Conservation (phyloP, 2,797 vertebrate species). For the Pipistrellus pipistrellus region DNA sequence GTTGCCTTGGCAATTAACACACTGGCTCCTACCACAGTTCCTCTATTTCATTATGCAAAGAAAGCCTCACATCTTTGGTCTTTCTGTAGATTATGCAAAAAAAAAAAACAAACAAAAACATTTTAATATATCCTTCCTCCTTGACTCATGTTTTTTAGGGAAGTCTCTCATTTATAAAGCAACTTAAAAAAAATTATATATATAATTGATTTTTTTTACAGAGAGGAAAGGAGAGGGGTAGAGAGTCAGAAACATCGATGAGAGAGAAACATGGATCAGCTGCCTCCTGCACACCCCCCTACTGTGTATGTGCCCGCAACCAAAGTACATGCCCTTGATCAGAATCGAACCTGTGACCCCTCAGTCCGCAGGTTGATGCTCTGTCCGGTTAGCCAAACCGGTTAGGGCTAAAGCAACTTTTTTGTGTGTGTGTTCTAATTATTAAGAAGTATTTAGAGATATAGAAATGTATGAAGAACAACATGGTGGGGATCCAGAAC, state of each 20-base stretch:
- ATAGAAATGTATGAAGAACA: neutral
- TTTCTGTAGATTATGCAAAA: slow-evolving; percentile 79
- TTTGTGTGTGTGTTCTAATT: slow-evolving; percentile 20
- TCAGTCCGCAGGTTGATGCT: too few species aligned
- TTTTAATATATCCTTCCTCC: slow-evolving; percentile 71
- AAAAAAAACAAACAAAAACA: neutral
- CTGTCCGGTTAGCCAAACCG: too few species aligned
- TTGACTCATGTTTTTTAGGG: slow-evolving; percentile 40
- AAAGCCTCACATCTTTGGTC: neutral
- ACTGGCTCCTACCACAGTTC: neutral
- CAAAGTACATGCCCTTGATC: too few species aligned
- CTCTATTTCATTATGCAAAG: slow-evolving; percentile 70
- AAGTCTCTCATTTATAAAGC: slow-evolving; percentile 5
- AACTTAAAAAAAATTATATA: neutral
- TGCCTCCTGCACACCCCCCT: too few species aligned
- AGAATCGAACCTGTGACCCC: too few species aligned
- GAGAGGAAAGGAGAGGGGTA: too few species aligned
- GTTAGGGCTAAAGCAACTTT: neutral
- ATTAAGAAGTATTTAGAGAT: slow-evolving; percentile 16
- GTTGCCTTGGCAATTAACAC: slow-evolving; percentile 12
- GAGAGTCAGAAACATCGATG: too few species aligned
- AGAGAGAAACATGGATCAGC: too few species aligned
- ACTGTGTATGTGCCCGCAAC: too few species aligned
- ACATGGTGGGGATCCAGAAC: neutral
- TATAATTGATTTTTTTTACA: too few species aligned